phyloP scores from a whole-genome alignment of 2,888 invertebrate species.

The Polydrusus pterygomalis region DNA sequence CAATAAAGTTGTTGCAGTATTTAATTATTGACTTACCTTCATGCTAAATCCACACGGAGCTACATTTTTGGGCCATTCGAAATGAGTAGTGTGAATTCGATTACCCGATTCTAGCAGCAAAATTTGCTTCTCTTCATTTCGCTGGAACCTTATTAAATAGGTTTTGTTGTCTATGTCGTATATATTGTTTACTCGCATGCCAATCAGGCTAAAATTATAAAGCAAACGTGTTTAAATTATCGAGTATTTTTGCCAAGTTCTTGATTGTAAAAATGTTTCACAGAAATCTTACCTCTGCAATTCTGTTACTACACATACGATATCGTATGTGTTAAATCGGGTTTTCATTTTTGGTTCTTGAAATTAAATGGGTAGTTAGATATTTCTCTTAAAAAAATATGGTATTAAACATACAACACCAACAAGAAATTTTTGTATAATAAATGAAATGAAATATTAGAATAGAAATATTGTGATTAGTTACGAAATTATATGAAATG shows the following conservation, averaged over 20 bases:
- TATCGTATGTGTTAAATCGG: slow-evolving; percentile 94
- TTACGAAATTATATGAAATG: no score
- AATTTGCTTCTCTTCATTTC: slow-evolving; percentile 90
- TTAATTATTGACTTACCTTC: slow-evolving; percentile 80
- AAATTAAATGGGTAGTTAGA: not conserved
- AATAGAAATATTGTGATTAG: no score
- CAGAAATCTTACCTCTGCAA: slow-evolving; percentile 81
- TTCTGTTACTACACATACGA: slow-evolving; percentile 91
- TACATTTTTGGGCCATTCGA: slow-evolving; percentile 98
- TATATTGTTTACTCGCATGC: slow-evolving; percentile 96
- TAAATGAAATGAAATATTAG: no score
- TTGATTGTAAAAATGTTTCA: not conserved
- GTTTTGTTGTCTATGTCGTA: slow-evolving; percentile 98
- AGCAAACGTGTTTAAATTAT: not conserved
- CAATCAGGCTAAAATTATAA: slow-evolving; percentile 79
- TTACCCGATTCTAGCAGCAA: slow-evolving; percentile 95
- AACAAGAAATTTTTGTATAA: no score
- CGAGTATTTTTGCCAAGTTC: not conserved
- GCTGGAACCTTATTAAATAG: slow-evolving; percentile 91
- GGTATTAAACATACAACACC: not conserved
- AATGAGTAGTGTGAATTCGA: slow-evolving; percentile 94
- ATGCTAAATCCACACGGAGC: slow-evolving; percentile 97
- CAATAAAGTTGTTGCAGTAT: not conserved
- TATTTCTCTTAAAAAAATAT: not conserved
- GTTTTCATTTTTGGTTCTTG: slow-evolving; percentile 85